Conservation (phyloP, 2,113 vertebrate genomes). For the Plestiodon gilberti region DNA sequence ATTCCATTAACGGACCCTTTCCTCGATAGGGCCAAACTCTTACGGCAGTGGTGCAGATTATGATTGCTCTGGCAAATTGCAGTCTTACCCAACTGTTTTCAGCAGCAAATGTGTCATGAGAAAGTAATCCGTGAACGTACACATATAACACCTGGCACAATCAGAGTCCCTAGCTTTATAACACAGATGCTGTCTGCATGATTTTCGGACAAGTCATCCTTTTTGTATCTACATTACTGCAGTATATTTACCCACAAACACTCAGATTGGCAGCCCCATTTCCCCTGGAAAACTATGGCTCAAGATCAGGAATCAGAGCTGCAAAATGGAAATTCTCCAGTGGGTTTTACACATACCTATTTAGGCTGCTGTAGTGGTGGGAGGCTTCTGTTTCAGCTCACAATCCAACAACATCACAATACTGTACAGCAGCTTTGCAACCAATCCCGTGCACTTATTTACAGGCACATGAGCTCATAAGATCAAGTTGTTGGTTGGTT, state of each 20-base stretch:
- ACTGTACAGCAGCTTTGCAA: neutral
- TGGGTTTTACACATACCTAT: neutral
- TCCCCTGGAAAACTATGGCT: neutral
- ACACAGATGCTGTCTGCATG: neutral
- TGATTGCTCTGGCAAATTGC: neutral
- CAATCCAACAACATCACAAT: neutral
- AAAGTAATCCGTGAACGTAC: neutral
- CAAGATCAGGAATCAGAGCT: neutral
- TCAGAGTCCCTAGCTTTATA: neutral
- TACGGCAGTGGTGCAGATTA: no score
- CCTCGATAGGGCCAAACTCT: no score
- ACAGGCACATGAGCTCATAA: neutral
- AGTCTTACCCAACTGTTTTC: neutral
- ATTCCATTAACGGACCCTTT: neutral
- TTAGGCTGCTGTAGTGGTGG: neutral
- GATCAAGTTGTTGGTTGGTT: neutral
- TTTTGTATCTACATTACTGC: neutral
- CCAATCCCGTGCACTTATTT: neutral
- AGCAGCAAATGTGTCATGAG: neutral
- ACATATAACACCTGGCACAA: neutral
- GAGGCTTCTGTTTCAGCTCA: neutral
- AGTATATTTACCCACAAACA: neutral
- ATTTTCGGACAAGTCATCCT: neutral
- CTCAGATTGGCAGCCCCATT: neutral
- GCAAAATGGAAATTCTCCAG: neutral